Conservation (phyloP, 2,888 invertebrate species). For the Sinopyrophorus schimmeli region DNA sequence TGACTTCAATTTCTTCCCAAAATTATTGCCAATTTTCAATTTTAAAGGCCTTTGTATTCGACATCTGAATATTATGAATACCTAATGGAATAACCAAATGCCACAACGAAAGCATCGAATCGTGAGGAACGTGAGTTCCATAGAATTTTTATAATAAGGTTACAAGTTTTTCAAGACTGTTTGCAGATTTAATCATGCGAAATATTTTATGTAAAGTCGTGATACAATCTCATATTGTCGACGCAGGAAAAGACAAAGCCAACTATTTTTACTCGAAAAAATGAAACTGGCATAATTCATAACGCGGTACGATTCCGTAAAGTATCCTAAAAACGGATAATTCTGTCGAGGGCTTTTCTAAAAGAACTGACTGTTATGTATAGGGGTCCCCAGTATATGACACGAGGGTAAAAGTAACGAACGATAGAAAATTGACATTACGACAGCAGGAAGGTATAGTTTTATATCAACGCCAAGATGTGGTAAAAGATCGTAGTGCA, state of each 20-base stretch:
- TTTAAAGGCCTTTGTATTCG: conserved; percentile 13
- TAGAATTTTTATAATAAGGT: conserved; percentile 30
- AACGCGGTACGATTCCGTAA: too few relatives aligned
- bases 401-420: conserved; percentile 9
- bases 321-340: neutral
- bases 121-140: conserved; percentile 30
- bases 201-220: conserved; percentile 30
- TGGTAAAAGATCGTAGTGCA: conserved; percentile 36
- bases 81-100: conserved; percentile 28
- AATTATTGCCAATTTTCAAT: conserved; percentile 9
- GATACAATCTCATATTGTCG: conserved; percentile 29
- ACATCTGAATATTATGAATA: conserved; percentile 28
- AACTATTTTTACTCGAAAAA: conserved; percentile 4
- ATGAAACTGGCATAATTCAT: neutral
- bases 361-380: neutral
- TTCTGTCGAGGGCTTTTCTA: neutral
- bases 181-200: conserved; percentile 32
- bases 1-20: conserved; percentile 4
- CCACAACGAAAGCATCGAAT: conserved; percentile 27
- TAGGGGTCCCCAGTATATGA: neutral
- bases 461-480: conserved; percentile 17
- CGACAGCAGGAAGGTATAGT: conserved; percentile 9
- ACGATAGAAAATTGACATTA: conserved; percentile 11
- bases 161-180: conserved; percentile 29
- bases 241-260: conserved; percentile 17